These are phyloP conservation scores for Babyrousa celebensis DNA, from an alignment of 2,797 vertebrate species.

Conservation along the genomic window DNA sequence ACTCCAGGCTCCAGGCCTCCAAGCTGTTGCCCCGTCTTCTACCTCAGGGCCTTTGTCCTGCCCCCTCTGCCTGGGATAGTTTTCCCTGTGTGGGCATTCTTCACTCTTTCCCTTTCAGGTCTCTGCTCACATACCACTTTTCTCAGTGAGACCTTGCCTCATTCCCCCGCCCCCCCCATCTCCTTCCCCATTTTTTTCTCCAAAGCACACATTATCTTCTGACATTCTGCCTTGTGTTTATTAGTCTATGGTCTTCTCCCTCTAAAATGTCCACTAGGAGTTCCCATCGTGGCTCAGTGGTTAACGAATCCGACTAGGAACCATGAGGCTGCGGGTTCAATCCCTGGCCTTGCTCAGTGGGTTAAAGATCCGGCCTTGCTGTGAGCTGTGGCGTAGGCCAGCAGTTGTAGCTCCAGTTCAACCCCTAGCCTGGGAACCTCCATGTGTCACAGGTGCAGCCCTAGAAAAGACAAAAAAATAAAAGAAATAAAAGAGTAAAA, in stretches of 20 bases:
- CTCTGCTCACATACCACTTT: background rate
- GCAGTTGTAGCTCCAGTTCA: too few relatives aligned
- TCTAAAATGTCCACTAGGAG: background rate
- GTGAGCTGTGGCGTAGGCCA: too few relatives aligned
- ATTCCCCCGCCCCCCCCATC: background rate
- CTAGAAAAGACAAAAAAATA: too few relatives aligned
- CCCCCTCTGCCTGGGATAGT: background rate
- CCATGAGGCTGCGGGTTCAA: too few relatives aligned
- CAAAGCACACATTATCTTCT: background rate
- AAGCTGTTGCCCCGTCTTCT: background rate
- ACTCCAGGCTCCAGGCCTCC: background rate
- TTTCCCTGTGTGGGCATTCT: background rate
- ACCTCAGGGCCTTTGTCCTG: background rate
- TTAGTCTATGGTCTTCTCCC: background rate
- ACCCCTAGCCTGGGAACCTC: too few relatives aligned
- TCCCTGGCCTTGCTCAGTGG: too few relatives aligned
- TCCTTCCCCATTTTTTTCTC: background rate
- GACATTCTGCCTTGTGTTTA: background rate
- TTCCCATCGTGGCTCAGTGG: too few relatives aligned
- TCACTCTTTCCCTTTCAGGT: background rate
- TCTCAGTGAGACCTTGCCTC: background rate
- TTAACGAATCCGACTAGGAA: too few relatives aligned
- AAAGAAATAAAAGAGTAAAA: background rate
- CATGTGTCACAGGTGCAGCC: too few relatives aligned
- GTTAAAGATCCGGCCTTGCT: too few relatives aligned